Conservation (phyloP, 2,797 vertebrate genomes). For the Lates japonicus region DNA sequence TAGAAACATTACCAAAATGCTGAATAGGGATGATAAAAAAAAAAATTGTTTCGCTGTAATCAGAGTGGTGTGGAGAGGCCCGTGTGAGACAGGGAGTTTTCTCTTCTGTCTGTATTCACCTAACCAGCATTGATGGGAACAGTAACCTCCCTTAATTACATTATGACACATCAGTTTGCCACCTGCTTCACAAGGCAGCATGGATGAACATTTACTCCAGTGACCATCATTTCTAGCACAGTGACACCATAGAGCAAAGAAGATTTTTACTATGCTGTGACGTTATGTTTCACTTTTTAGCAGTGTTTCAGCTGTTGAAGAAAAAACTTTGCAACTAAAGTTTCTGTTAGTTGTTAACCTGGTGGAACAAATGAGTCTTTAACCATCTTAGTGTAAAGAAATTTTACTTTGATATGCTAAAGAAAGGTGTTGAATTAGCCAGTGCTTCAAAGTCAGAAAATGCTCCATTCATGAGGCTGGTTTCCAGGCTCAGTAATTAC, state of each 20-base stretch:
- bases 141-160: conserved; percentile 30
- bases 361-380: conserved; percentile 43
- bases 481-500: conserved; percentile 67
- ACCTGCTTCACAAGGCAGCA: not conserved
- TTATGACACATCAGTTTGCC: conserved; percentile 15
- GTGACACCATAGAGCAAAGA: not conserved
- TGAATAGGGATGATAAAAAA: conserved; percentile 36
- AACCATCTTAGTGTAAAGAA: conserved; percentile 13
- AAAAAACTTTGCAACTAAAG: conserved; percentile 53
- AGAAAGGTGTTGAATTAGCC: conserved; percentile 52
- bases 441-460: conserved; percentile 58
- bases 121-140: conserved; percentile 29
- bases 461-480: conserved; percentile 61
- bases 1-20: conserved; percentile 50
- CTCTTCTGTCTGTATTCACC: conserved; percentile 36
- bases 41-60: conserved; percentile 18
- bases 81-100: conserved; percentile 10
- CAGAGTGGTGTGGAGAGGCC: conserved; percentile 32
- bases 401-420: conserved; percentile 75
- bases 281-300: not conserved
- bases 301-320: not conserved
- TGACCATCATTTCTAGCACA: not conserved
- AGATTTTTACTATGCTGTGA: not conserved
- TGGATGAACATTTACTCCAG: not conserved
- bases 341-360: conserved; percentile 47